Conservation (phyloP, 2,113 vertebrate species). For the Myrmecobius fasciatus region DNA sequence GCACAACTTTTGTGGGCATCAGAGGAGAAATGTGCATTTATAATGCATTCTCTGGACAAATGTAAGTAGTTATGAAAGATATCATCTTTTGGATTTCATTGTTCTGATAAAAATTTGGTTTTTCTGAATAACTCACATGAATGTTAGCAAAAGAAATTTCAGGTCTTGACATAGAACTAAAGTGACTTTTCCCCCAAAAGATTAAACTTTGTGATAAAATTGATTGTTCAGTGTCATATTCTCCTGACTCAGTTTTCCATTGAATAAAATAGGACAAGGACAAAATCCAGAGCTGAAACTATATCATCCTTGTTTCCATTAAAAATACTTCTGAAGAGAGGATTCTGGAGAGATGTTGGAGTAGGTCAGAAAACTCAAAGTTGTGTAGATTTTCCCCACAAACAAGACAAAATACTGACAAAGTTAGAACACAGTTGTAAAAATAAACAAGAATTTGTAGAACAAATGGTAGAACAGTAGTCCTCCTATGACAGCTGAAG, state of each 20-base stretch:
- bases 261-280: slow-evolving; percentile 40
- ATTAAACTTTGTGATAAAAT: slow-evolving; percentile 69
- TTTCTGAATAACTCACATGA: slow-evolving; percentile 57
- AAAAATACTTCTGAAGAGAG: slow-evolving; percentile 41
- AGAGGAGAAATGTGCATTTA: not conserved
- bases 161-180: slow-evolving; percentile 72
- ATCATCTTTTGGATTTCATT: not conserved
- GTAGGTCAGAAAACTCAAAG: no score
- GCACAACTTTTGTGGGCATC: not conserved
- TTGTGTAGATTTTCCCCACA: no score
- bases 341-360: no score
- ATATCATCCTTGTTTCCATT: slow-evolving; percentile 21
- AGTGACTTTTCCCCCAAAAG: slow-evolving; percentile 71
- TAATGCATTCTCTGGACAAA: not conserved
- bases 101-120: slow-evolving; percentile 34
- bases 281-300: slow-evolving; percentile 49
- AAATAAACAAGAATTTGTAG: no score
- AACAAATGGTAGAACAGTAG: no score
- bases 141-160: slow-evolving; percentile 66
- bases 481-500: no score
- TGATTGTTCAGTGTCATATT: slow-evolving; percentile 68
- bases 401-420: no score
- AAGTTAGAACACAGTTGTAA: no score
- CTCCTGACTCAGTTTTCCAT: slow-evolving; percentile 47
- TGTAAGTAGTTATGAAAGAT: not conserved